Base-by-base conservation (phyloP, 2,797 vertebrate species). In the Gobionotothen gibberifrons region DNA sequence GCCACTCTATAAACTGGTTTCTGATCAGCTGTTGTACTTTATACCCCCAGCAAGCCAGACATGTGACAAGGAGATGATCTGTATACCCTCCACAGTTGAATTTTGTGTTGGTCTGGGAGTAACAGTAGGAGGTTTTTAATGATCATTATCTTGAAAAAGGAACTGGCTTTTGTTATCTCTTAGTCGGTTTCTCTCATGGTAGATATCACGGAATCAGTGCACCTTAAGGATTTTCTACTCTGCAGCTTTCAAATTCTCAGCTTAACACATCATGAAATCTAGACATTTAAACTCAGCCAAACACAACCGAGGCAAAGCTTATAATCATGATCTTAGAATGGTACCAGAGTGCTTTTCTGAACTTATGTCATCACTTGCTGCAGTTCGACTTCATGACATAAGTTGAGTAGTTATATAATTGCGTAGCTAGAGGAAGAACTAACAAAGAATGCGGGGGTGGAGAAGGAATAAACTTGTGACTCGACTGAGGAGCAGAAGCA, bases 381-480 rank as follows among this genome's bases (percentile, higher is more conserved):
- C 48, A 6, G 79, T 79, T 86, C 59, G 39, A 76, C 80, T 62
- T 55, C 42, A 84, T 92, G 89, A 89, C 82, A 87, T 87, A 91
- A 91, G 83, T 74, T 42, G 52, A 77, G 69, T 17, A 65, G 86
- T 93, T 92, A 89, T 55, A 61, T 91, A 91, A 91, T 67, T 78
- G 74, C 82, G 75, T 19, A 40, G 76, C 85, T 53, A 63, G 63
- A 85, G 62, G 67, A 89, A 85, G 79, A 85, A 79, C 55, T 70
- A 78, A 81, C 72, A 85, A 75, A 89, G 78, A 79, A 63, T 13
- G 44, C 2, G 62, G 69, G 66, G 86, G 67, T 43, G 82, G 78
- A 81, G 57, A 83, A 84, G 82, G 72, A 84, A 77, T 48, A 68
- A 36, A 46, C 64, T 61, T 53, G 54, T 75, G 75, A 72, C 77